These are phyloP conservation scores for Eilema sororculum DNA, from an alignment of 2,888 invertebrate species.

Conservation along the genomic window DNA sequence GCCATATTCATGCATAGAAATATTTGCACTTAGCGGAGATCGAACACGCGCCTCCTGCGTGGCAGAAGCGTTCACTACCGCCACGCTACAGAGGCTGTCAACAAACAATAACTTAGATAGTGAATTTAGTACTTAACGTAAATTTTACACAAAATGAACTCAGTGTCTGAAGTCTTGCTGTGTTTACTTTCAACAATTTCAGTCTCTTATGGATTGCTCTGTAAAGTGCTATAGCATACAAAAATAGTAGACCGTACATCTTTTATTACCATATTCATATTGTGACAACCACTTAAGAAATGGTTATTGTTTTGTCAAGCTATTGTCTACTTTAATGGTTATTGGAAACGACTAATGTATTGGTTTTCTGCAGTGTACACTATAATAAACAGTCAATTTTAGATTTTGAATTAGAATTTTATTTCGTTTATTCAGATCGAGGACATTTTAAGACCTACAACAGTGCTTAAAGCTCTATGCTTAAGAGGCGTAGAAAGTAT, in stretches of 20 bases:
- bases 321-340: background rate
- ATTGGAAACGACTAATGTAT: slow-evolving; percentile 1
- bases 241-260: background rate
- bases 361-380: background rate
- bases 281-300: background rate
- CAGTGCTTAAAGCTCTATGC: background rate
- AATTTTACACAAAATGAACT: no score
- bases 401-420: background rate
- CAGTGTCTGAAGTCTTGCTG: no score
- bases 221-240: background rate
- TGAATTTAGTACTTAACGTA: no score
- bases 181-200: no score
- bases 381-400: background rate
- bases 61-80: no score
- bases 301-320: background rate
- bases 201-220: no score
- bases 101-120: no score
- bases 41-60: no score
- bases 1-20: no score
- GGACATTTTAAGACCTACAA: background rate
- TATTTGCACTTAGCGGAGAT: no score
- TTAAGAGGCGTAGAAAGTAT: no score
- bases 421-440: background rate
- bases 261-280: background rate
- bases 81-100: no score